Conservation (phyloP, 2,888 invertebrate species). For the Charanyca ferruginea region DNA sequence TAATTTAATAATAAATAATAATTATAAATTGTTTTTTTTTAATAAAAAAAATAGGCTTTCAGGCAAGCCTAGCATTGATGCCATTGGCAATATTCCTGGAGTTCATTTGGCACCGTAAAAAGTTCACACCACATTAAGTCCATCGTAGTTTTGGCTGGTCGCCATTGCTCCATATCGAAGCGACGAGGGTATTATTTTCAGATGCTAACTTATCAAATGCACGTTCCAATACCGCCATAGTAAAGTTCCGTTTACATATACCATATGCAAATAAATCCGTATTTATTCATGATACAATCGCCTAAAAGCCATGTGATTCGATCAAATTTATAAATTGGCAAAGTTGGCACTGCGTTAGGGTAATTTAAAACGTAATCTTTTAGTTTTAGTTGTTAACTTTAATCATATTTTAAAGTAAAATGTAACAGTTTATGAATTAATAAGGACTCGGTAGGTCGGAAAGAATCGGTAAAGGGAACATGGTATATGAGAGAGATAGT, state of each 20-base stretch:
- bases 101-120: conserved; percentile 84
- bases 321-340: conserved; percentile 37
- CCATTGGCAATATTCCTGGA: conserved; percentile 73
- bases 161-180: conserved; percentile 75
- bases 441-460: too few relatives aligned
- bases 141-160: conserved; percentile 78
- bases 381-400: conserved; percentile 11
- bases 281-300: conserved; percentile 51
- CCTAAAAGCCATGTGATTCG: conserved; percentile 9
- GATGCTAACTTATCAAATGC: conserved; percentile 67
- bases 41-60: background rate
- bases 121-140: conserved; percentile 86
- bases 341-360: conserved; percentile 11
- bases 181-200: conserved; percentile 72
- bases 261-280: conserved; percentile 59
- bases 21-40: background rate
- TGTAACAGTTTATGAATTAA: background rate
- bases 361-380: conserved; percentile 12
- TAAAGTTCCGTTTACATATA: conserved; percentile 48
- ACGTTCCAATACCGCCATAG: conserved; percentile 39
- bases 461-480: too few relatives aligned
- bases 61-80: conserved; percentile 58
- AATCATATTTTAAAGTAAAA: conserved; percentile 4
- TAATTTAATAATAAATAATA: too few relatives aligned
- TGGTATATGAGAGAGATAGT: background rate